Percentiles rank a stretch among this genome's conserved stretches.
Conservation (phyloP, 2,888 invertebrate species). For the Acleris literana region DNA sequence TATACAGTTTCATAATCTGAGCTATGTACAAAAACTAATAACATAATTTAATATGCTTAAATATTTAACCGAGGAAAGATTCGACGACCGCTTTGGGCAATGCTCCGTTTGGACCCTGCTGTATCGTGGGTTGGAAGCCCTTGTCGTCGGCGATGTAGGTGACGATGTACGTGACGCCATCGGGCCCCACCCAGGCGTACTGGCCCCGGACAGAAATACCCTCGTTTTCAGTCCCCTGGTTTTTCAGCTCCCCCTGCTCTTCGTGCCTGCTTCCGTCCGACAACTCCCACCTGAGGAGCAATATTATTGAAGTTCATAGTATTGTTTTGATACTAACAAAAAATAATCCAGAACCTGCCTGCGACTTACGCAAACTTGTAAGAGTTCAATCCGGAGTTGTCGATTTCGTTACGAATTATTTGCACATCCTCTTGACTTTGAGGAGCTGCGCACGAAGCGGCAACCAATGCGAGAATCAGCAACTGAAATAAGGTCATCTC, state of each 20-base stretch:
- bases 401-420: conserved; percentile 84
- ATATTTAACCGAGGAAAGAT: conserved; percentile 63
- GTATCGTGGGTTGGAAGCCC: conserved; percentile 75
- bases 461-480: conserved; percentile 60
- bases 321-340: too few species aligned
- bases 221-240: conserved; percentile 83
- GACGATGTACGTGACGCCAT: conserved; percentile 84
- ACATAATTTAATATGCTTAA: conserved; percentile 25
- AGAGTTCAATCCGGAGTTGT: conserved; percentile 83
- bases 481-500: conserved; percentile 58
- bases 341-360: background rate
- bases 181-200: conserved; percentile 82
- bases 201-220: conserved; percentile 81
- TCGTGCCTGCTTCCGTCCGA: conserved; percentile 83
- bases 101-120: conserved; percentile 70
- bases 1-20: conserved; percentile 60
- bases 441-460: conserved; percentile 66
- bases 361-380: conserved; percentile 83
- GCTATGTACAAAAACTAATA: conserved; percentile 54
- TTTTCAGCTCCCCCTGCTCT: conserved; percentile 82
- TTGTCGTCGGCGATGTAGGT: conserved; percentile 83
- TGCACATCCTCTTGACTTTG: conserved; percentile 80
- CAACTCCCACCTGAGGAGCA: conserved; percentile 74
- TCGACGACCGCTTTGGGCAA: conserved; percentile 67
- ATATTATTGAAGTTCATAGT: background rate